These are phyloP conservation scores for Leuciscus idus DNA, from an alignment of 2,113 vertebrate species.

Conservation along the genomic window DNA sequence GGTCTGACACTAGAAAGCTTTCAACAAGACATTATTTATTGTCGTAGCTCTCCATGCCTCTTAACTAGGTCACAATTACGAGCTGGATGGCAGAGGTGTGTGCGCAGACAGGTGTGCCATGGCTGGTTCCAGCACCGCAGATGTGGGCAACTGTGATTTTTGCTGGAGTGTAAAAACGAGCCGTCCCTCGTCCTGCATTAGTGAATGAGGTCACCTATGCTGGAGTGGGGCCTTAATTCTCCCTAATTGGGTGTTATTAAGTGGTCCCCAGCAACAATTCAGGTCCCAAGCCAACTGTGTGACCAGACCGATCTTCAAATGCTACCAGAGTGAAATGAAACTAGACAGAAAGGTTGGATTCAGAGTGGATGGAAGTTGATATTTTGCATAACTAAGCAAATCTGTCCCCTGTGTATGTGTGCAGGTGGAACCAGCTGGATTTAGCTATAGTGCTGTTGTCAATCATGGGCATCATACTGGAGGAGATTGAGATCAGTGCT, in stretches of 20 bases:
- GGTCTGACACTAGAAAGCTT: conserved; percentile 24
- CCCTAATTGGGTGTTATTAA: conserved; percentile 35
- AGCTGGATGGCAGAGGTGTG: conserved; percentile 23
- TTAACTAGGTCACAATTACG: conserved; percentile 43
- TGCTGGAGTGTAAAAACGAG: conserved; percentile 18
- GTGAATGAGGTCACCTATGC: conserved; percentile 29
- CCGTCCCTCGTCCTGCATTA: background rate
- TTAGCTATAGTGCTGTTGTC: conserved; percentile 95
- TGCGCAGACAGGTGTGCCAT: conserved; percentile 10
- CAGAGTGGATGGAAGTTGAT: background rate
- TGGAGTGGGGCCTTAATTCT: conserved; percentile 30
- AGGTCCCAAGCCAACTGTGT: conserved; percentile 15
- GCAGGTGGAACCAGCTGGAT: conserved; percentile 97
- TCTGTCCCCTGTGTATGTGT: conserved; percentile 36
- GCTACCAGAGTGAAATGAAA: background rate
- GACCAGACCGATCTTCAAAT: background rate
- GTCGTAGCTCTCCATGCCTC: background rate
- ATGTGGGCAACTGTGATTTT: conserved; percentile 20
- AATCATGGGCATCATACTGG: conserved; percentile 94
- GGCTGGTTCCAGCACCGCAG: background rate
- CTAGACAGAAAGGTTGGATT: conserved; percentile 7
- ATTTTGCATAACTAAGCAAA: background rate
- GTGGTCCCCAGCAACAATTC: conserved; percentile 13
- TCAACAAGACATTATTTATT: conserved; percentile 44
- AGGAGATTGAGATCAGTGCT: conserved; percentile 96